phyloP scores from a whole-genome alignment of 2,888 invertebrate genomes.

The Elysia crispata region DNA sequence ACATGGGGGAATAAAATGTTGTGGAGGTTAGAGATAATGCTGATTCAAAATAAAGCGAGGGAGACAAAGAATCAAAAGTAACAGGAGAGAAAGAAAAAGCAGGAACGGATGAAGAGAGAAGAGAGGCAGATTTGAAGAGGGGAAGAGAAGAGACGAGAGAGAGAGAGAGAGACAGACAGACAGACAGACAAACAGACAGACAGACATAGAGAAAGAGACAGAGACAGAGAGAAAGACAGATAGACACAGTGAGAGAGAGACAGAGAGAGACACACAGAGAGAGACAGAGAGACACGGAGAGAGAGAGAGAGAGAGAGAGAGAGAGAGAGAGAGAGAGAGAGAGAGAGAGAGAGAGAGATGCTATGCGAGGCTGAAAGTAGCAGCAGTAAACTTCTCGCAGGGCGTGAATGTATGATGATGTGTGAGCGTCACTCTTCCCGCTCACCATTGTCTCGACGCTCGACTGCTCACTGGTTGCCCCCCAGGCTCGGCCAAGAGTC shows the following conservation, averaged over 20 bases:
- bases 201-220: not conserved
- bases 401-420: not conserved
- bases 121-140: not conserved
- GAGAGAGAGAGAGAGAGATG: constrained; percentile 25
- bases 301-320: constrained; percentile 18
- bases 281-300: not conserved
- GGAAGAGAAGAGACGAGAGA: not conserved
- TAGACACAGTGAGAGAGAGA: constrained; percentile 7
- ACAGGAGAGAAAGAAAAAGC: not conserved
- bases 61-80: not conserved
- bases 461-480: too few species aligned
- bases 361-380: constrained; percentile 17
- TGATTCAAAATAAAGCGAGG: too few species aligned
- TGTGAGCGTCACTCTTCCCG: too few species aligned
- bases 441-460: too few species aligned
- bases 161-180: not conserved
- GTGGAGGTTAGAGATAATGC: too few species aligned
- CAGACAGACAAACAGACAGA: not conserved
- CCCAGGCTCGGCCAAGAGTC: constrained; percentile 20
- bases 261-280: constrained; percentile 13
- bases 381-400: not conserved
- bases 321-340: not conserved
- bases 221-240: constrained; percentile 1
- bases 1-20: too few species aligned
- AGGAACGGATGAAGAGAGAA: not conserved